Base-by-base conservation (phyloP, 2,113 vertebrate genomes). In the Mesitornis unicolor region DNA sequence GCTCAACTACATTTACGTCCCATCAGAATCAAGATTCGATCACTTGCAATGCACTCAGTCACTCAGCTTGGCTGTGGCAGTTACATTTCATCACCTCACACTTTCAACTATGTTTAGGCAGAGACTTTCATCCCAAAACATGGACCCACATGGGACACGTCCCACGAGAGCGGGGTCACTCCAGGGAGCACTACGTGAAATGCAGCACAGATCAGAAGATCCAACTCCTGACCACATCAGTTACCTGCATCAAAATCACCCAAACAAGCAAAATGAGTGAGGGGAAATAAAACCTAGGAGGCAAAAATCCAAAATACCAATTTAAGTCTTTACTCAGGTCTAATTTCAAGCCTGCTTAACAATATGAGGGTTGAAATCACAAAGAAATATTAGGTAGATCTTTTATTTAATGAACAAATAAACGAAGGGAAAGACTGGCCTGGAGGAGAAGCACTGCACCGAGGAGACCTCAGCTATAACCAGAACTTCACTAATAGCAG, bases 181-280 rank as follows among this genome's bases (percentile, higher is more conserved):
- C 3, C 9, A 3, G 4, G 0, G 1, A 10, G 33, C 42, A 48
- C 24, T 36, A 3, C 9, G 3, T 8, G 42, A 51, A 31, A 56
- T 19, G 7, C 26, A 76, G 16, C 47, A 7, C 16, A 83, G 29
- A 63, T 28, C 16, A 71, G 45, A 91, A 54, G 8, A 68, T 64
- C 24, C 70, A 51, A 16, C 11, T 75, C 15, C 29, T 57, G 28
- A 82, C 10, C 19, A 65, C 50, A 54, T 50, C 35, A 75, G 6
- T 35, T 56, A 35, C 6, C 6, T 67, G 1, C 6, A 73, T 56
- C 6, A 24, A 60, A 77, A 13, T 42, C 8, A 11, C 7, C 7
- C 10, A 54, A 35, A 15, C 6, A 74, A 35, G 16, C 6, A 74
- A 84, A 78, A 74, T 1, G 35, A 71, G 36, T 6, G 2, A 77